Conservation (phyloP, 2,113 vertebrate species). For the Lanius ludovicianus region DNA sequence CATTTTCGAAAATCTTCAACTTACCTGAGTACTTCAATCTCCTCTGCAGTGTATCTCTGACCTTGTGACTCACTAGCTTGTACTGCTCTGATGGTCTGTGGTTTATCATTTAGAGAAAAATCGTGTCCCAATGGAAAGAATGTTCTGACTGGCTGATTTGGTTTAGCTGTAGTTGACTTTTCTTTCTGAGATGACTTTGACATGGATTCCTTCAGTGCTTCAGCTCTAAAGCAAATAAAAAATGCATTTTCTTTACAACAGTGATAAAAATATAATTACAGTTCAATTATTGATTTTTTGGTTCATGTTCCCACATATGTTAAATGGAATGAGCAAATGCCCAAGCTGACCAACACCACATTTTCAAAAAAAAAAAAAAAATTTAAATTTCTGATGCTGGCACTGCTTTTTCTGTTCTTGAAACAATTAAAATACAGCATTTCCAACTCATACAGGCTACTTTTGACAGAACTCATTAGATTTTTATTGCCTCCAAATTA, state of each 20-base stretch:
- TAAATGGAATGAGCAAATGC: not conserved
- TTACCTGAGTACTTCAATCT: conserved; percentile 97
- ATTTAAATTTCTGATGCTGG: not conserved
- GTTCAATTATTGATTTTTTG: not conserved
- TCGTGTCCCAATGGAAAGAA: conserved; percentile 90
- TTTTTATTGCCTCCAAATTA: not conserved
- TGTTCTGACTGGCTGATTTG: conserved; percentile 75
- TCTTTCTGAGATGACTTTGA: conserved; percentile 81
- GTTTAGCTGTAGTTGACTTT: conserved; percentile 71
- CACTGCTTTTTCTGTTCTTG: not conserved
- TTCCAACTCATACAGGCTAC: not conserved
- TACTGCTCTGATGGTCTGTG: conserved; percentile 82
- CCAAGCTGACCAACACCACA: not conserved
- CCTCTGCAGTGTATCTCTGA: conserved; percentile 90
- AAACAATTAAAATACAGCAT: not conserved
- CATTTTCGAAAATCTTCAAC: not conserved
- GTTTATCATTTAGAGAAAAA: conserved; percentile 86
- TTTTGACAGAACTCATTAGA: not conserved
- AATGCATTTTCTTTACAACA: not conserved
- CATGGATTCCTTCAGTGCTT: conserved; percentile 88
- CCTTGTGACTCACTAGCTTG: conserved; percentile 88
- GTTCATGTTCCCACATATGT: not conserved
- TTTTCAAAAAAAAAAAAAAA: not conserved
- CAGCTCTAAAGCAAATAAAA: conserved; percentile 81
- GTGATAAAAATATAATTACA: not conserved